Evolutionary conservation across 2,888 invertebrate species (phyloP).

Genomic region (Sepioteuthis lessoniana): DNA sequence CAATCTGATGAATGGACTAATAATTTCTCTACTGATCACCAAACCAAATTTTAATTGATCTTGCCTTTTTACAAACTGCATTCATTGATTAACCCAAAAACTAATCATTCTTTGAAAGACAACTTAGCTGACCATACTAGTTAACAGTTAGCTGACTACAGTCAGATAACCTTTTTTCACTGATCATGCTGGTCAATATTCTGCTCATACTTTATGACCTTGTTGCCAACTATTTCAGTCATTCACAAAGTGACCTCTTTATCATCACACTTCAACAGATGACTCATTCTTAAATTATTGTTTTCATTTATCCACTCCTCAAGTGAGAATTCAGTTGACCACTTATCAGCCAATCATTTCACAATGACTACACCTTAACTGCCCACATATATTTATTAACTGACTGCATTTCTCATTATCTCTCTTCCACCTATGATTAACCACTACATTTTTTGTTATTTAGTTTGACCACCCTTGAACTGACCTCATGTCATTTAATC

Average conservation of each 20-base stretch:
- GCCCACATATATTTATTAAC: not conserved
- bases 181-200: not conserved
- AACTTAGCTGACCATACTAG: not conserved
- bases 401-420: not conserved
- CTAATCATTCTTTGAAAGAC: too few species aligned
- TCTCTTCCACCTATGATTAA: not conserved
- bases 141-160: not conserved
- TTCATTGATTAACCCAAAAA: too few species aligned
- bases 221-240: too few species aligned
- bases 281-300: too few species aligned
- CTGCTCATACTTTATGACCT: not conserved
- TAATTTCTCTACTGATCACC: too few species aligned
- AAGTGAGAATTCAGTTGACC: not conserved
- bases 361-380: not conserved
- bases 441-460: not conserved
- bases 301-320: not conserved
- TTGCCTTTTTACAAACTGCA: too few species aligned
- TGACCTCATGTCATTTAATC: not conserved
- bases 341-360: not conserved
- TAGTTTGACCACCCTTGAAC: not conserved
- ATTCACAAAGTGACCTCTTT: not conserved
- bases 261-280: not conserved
- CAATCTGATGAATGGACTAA: too few species aligned
- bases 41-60: too few species aligned
- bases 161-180: not conserved